A percentile compares a stretch with the other conserved stretches of the same genome.
Evolutionary conservation across 2,888 invertebrate genomes (phyloP).

Genomic region (Gisinianus flammeolus): DNA sequence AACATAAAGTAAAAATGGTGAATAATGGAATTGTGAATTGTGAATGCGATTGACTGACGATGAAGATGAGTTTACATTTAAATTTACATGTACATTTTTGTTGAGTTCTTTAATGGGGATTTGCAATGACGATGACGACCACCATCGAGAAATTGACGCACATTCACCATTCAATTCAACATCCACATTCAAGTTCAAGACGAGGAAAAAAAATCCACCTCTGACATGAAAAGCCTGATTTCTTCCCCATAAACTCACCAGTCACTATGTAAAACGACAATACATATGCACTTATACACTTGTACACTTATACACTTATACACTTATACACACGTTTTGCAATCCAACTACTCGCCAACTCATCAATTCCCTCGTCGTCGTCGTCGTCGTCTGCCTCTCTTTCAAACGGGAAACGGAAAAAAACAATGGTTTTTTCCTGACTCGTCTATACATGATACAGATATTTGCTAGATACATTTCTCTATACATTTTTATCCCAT

Average conservation of each 20-base stretch:
- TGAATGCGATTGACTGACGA: no score
- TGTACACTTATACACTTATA: neutral
- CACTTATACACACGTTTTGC: neutral
- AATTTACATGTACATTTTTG: no score
- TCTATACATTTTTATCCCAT: neutral
- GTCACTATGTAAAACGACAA: neutral
- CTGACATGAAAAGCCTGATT: conserved; percentile 35
- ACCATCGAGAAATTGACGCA: neutral
- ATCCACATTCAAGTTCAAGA: conserved; percentile 24
- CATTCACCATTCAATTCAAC: neutral
- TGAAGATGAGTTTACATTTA: no score
- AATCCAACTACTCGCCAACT: no score
- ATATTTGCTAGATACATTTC: neutral
- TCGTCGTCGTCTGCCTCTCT: neutral
- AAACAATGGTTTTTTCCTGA: conserved; percentile 20
- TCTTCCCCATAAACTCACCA: neutral
- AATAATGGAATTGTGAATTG: no score
- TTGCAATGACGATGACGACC: neutral
- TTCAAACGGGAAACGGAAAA: conserved; percentile 16
- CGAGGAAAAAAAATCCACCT: conserved; percentile 21
- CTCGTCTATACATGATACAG: no score
- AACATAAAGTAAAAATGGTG: no score
- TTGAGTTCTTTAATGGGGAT: no score
- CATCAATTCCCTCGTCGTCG: no score
- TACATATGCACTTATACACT: neutral